Percentiles rank a stretch among this genome's conserved stretches.
Evolutionary conservation across 2,113 vertebrate genomes (phyloP).

Genomic region (Pachycephala philippinensis): DNA sequence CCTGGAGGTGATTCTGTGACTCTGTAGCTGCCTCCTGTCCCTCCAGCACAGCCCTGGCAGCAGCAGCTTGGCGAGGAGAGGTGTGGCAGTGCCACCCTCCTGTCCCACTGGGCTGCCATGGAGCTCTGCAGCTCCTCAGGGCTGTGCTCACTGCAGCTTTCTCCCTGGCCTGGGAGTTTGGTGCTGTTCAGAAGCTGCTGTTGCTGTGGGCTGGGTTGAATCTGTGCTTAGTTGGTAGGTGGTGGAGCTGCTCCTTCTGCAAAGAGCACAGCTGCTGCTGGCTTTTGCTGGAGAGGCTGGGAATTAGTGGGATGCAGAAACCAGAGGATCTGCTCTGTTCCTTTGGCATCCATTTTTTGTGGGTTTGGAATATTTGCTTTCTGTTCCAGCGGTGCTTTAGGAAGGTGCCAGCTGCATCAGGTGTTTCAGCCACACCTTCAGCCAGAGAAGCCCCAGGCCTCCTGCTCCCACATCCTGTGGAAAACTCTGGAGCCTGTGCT

Average conservation of each 20-base stretch:
- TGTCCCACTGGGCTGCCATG: rapidly evolving
- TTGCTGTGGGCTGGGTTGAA: background rate
- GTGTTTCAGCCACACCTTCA: background rate
- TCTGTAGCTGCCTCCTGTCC: background rate
- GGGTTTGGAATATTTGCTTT: background rate
- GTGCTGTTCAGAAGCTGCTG: background rate
- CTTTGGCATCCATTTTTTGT: background rate
- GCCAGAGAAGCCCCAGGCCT: background rate
- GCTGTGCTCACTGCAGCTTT: background rate
- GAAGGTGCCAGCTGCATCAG: background rate
- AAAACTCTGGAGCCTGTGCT: background rate
- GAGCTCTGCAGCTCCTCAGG: background rate
- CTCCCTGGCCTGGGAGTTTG: rapidly evolving
- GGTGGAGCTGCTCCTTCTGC: background rate
- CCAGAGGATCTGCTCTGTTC: background rate
- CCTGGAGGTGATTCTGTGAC: background rate
- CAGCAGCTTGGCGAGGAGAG: background rate
- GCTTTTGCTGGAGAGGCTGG: background rate
- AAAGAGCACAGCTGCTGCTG: background rate
- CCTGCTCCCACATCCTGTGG: background rate
- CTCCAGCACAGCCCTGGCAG: background rate
- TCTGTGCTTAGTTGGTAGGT: background rate
- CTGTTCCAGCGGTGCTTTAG: background rate
- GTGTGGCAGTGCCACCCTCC: background rate
- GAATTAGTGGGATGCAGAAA: background rate